phyloP scores from a whole-genome alignment of 2,888 invertebrate genomes.

The Conus canariensis region DNA sequence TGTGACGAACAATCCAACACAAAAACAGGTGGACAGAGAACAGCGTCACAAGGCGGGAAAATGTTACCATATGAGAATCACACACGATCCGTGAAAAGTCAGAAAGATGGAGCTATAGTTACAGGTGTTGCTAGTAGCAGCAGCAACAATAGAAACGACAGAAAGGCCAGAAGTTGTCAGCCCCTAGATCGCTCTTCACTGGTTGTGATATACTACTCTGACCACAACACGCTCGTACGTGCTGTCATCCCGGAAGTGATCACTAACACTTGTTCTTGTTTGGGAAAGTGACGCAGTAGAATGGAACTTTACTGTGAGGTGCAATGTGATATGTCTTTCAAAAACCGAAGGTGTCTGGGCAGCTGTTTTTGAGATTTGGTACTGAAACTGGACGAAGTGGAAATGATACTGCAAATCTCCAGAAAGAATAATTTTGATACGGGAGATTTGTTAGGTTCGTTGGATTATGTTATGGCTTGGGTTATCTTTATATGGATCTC shows the following conservation, averaged over 20 bases:
- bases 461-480: neutral
- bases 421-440: neutral
- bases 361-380: neutral
- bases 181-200: neutral
- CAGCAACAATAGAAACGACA: neutral
- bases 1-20: neutral
- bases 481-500: neutral
- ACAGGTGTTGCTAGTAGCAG: neutral
- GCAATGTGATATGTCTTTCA: neutral
- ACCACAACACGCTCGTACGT: neutral
- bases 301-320: neutral
- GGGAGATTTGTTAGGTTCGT: neutral
- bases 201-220: constrained; percentile 30
- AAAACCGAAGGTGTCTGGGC: neutral
- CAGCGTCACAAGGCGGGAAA: neutral
- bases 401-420: too few species aligned
- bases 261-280: neutral
- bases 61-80: neutral
- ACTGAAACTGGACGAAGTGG: neutral
- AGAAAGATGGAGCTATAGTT: neutral
- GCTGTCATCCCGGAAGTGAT: constrained; percentile 27
- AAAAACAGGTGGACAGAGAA: neutral
- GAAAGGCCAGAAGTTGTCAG: neutral
- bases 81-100: neutral
- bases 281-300: neutral